Base-by-base conservation (phyloP, 2,888 invertebrate genomes). In the Drosophila koepferae region DNA sequence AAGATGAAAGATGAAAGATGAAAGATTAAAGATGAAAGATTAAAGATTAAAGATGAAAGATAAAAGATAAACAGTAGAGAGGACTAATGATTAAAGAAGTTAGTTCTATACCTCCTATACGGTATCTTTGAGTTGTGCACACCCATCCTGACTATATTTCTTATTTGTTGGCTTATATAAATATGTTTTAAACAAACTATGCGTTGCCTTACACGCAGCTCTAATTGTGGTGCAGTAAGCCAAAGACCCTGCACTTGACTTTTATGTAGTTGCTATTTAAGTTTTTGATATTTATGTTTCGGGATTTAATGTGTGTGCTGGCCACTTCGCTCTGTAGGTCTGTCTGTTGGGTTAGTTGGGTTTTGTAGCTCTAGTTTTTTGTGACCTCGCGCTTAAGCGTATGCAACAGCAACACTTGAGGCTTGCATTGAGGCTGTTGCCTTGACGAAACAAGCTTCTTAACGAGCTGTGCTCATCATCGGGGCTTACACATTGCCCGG, bases 271-370 rank as follows among this genome's bases (percentile, higher is more conserved):
- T 65, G 63, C 68, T 69, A 70, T 74, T 82, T 69, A 81, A 83
- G 67, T 71, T 86, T 86, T 56, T 77, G 83, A 86, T 83, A 80
- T 83, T 88, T 86, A 72, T 81, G 60, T 38, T 55, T 48, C 16
- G 34, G 38, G 10, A n/a, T 23, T 53, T 44, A 34, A 23, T 18
- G 55, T 63, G 55, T 63, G 58, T 44, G 36, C 40, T 31, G 34
- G 23, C 67, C 55, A 54, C 68, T 74, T 54, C 3, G 41, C 2
- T 34, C 41, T 66, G 55, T 43, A 41, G 36, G 63, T 55, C 58
- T 51, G 63, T 55, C 58, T 51, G 63, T 49, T 61, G 51, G 62
- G 62, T 6, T 40, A 14, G 38, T 8, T 4, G 31, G 8, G 44
- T 12, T 51, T 51, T 1, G 18, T 14, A 28, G 41, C n/a, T 46